Percentiles rank a stretch among this genome's conserved stretches.
phyloP scores from a whole-genome alignment of 2,888 invertebrate genomes.

The Philhelius pedissequus region DNA sequence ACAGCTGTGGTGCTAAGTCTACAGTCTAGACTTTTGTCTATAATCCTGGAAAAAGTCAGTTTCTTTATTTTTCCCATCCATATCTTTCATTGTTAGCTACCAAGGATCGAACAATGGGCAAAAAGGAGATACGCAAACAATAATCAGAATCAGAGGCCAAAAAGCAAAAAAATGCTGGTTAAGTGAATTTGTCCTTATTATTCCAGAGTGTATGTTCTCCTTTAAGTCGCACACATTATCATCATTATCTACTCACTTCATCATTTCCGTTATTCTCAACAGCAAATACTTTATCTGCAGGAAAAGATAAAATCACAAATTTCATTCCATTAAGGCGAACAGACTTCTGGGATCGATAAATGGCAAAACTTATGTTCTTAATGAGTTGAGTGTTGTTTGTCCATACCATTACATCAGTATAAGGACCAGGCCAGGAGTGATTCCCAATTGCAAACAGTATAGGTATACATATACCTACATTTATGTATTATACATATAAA shows the following conservation, averaged over 20 bases:
- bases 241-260: slow-evolving; percentile 17
- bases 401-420: slow-evolving; percentile 9
- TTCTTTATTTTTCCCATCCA: too few species aligned
- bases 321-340: slow-evolving; percentile 23
- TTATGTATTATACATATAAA: not conserved
- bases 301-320: slow-evolving; percentile 9
- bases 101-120: too few species aligned
- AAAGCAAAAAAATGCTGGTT: not conserved
- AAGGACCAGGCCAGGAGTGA: not conserved
- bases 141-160: too few species aligned
- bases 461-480: too few species aligned
- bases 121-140: too few species aligned
- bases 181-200: not conserved
- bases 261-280: not conserved
- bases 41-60: too few species aligned
- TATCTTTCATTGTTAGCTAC: too few species aligned
- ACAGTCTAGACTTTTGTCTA: too few species aligned
- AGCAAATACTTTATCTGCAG: not conserved
- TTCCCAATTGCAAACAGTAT: slow-evolving; percentile 12
- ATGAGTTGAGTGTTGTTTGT: slow-evolving; percentile 29
- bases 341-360: slow-evolving; percentile 33
- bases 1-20: too few species aligned
- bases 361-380: slow-evolving; percentile 26
- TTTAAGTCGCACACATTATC: not conserved
- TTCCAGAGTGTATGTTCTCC: not conserved